Base-by-base conservation (phyloP, 2,113 vertebrate genomes). In the Bos indicus region DNA sequence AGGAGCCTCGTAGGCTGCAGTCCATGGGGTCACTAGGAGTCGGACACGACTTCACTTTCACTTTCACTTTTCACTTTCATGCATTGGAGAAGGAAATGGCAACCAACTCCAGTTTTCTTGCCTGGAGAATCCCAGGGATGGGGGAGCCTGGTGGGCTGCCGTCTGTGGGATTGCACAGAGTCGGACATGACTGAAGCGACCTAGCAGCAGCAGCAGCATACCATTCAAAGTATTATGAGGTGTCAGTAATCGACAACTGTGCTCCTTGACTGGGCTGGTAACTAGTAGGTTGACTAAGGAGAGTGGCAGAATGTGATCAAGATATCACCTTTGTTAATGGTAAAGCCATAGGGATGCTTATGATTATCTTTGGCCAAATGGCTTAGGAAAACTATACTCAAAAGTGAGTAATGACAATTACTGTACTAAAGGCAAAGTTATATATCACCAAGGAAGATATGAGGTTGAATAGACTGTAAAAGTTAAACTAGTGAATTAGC, bases 401-500 rank as follows among this genome's bases (percentile, higher is more conserved):
- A 67, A 94, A 64, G 19, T 82, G 8, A 25, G 48, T 25, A 71
- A 40, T 6, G 11, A 60, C 25, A 36, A 8, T 64, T 46, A 30
- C 9, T 15, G 1, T 19, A 2, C 28, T 46, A 64, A 57, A 62
- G 7, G 4, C 13, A 83, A 74, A 5, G 3, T 1, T 54, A 13
- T 8, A 10, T 15, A 5, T 46, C 8, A 56, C 26, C 33, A 33
- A 52, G 33, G 8, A 11, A 16, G 13, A 5, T 1, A 7, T 2
- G 1, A 23, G 5, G 1, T 26, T 15, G 26, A 4, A 30, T 43
- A 43, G 11, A 33, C 11, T 60, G 8, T 28, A 57, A 57, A 57
- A 43, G 11, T 28, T 30, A n/a, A 67, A 85, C 64, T 17, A 46
- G 33, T 1, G 10, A 85, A 19, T 30, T 4, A 26, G 6, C 21